Evolutionary conservation across 2,888 invertebrate genomes (phyloP).

Genomic region (Timema cristinae): DNA sequence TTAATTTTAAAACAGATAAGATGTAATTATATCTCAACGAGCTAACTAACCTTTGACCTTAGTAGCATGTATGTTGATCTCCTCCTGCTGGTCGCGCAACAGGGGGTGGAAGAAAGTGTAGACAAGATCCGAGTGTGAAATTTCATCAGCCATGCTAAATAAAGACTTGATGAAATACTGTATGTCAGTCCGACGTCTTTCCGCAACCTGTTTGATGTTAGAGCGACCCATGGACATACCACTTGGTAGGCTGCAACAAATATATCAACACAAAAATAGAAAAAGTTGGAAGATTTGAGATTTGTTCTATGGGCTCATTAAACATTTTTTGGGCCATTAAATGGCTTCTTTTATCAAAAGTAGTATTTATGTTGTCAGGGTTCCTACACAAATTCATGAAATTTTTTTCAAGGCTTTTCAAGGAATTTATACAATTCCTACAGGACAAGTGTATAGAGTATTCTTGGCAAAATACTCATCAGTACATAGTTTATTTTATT

Average conservation of each 20-base stretch:
- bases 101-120: constrained; percentile 99
- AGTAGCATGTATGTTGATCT: constrained; percentile 65
- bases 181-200: constrained; percentile 84
- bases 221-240: constrained; percentile 86
- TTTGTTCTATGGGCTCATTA: no score
- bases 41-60: constrained; percentile 65
- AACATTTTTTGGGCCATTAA: no score
- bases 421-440: no score
- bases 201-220: constrained; percentile 92
- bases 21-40: background rate
- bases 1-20: no score
- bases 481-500: no score
- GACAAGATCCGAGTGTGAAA: constrained; percentile 92
- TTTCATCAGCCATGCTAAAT: constrained; percentile 85
- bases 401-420: no score
- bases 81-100: constrained; percentile 88
- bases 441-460: no score
- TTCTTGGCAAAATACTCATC: no score
- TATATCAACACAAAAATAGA: background rate
- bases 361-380: no score
- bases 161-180: constrained; percentile 82
- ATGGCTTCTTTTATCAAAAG: no score
- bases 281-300: no score
- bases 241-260: constrained; percentile 56
- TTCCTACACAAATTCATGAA: no score